Evolutionary conservation across 2,888 invertebrate genomes (phyloP), one percentile per base, ranked within the genome.

Genomic region (Leuctra nigra): DNA sequence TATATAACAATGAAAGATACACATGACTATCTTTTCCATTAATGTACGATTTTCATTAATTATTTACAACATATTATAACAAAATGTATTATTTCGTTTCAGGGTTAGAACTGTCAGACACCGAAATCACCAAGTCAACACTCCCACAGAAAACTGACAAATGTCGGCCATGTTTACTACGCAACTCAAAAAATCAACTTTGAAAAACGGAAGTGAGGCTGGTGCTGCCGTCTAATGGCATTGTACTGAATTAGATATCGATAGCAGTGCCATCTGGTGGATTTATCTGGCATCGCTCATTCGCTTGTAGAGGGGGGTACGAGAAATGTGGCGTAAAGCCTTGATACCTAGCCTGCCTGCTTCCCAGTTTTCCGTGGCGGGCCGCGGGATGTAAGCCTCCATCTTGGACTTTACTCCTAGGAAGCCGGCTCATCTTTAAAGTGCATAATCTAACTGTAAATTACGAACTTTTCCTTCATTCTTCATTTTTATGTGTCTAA

Each of bases 371-470:
- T 72, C 72, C 74, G 75, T 76, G 78, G 77, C 77, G 77, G 81
- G 75, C 75, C 78, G 77, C 77, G 77, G 81, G 79, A 80, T 79
- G 81, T 81, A 80, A 79, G 83, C 83, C 82, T 84, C 85, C 86
- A 85, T 85, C 83, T 85, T 85, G 85, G 80, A 83, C 81, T 80
- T 79, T 78, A 77, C 77, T 81, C 79, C 78, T 80, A 75, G 79
- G 81, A 84, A 84, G 84, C 85, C 84, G 85, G 84, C 81, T 77
- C 74, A 76, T 73, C 76, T 76, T 74, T 74, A 77, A 74, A 47
- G 75, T 74, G 72, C 74, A 75, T 74, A 75, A 75, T 24, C 46
- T 48, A 46, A 48, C 48, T 50, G 55, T 39, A 50, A 46, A 52
- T 41, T 48, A 9, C 35, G 22, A 33, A 55, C 55, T 50, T 58